Base-by-base conservation (phyloP, 2,797 vertebrate genomes). In the Erithacus rubecula region DNA sequence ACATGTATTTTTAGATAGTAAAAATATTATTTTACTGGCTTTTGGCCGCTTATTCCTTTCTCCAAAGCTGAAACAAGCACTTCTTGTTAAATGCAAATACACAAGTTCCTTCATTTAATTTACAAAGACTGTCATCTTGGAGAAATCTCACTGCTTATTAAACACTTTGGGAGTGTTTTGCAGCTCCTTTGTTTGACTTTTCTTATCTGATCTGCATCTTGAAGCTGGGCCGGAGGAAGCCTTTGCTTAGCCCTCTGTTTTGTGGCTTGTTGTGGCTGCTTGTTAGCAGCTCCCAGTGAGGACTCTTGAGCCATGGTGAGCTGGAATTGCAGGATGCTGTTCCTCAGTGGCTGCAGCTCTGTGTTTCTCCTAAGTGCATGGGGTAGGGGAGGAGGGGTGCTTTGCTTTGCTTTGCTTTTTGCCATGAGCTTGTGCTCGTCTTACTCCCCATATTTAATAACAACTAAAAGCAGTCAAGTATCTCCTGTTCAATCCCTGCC, bases 161-260 rank as follows among this genome's bases (percentile, higher is more conserved):
- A 94, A 78, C 8, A 7, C 3, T 4, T 30, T 68, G 56, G 53
- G 53, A 94, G 56, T 37, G 71, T 62, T 93, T 85, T 78, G 53
- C 76, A 91, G 65, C 20, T 85, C 41, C 59, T 91, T 89, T 87
- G 55, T 87, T 92, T 90, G 44, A 79, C 70, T 90, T 60, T 39
- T 59, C 39, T 78, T 91, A 89, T 78, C 82, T 47, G 76, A 85
- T 65, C 58, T 60, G 49, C 86, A 70, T 94, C 68, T 64, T 34
- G 60, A 87, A 77, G 59, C 44, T 68, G 53, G 63, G 62, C 49
- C 44, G 32, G 22, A 83, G 65, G 60, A 95, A 68, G 82, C 89
- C 34, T 44, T 80, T 80, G 63, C 60, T 60, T 69, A 62, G 55
- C 34, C 43, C 29, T 78, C 72, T 80, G 47, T 77, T 94, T 16